A percentile compares a stretch with the other conserved stretches of the same genome.
Conservation (phyloP, 2,113 vertebrate genomes). For the Protobothrops flavoviridis region DNA sequence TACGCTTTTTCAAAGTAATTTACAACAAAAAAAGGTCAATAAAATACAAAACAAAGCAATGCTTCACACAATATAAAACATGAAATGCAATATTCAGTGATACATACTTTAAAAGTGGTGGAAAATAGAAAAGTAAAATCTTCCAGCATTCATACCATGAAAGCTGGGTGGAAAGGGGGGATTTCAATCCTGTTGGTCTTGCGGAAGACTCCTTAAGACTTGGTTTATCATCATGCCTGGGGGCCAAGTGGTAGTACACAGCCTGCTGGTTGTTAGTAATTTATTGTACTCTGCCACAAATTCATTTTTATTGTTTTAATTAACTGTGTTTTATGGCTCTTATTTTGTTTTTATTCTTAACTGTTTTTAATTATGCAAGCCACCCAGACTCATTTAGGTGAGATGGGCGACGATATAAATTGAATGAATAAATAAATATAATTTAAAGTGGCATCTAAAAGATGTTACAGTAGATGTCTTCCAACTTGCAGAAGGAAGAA, state of each 20-base stretch:
- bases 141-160: neutral
- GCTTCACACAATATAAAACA: neutral
- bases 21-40: neutral
- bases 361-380: neutral
- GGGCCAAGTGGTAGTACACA: neutral
- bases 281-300: neutral
- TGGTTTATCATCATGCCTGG: neutral
- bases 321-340: neutral
- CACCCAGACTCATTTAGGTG: neutral
- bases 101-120: neutral
- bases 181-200: neutral
- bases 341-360: neutral
- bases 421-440: neutral
- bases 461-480: neutral
- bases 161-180: neutral
- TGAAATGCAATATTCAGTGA: neutral
- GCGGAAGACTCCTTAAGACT: neutral
- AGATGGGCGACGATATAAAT: neutral
- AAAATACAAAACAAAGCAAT: neutral
- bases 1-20: neutral
- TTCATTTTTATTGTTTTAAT: neutral
- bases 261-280: neutral
- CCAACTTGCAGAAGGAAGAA: neutral
- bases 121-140: neutral
- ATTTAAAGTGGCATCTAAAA: neutral